A percentile compares a stretch with the other conserved stretches of the same genome.
These are phyloP conservation scores for Ectemnius lituratus DNA, from an alignment of 2,888 invertebrate species.

Conservation along the genomic window DNA sequence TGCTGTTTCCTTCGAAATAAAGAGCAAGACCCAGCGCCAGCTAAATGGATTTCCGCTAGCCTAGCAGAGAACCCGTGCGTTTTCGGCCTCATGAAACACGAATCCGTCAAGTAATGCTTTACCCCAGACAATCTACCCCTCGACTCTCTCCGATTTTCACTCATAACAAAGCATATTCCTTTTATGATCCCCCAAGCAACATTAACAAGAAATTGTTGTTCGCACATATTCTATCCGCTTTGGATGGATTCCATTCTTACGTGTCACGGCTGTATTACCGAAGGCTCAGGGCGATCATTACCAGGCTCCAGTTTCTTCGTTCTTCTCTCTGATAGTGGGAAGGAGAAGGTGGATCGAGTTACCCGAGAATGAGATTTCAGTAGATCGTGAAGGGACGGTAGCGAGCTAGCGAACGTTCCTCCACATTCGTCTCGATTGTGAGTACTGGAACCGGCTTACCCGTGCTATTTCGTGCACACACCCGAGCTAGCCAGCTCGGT, in stretches of 20 bases:
- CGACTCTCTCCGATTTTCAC: too few relatives aligned
- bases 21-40: conserved; percentile 5
- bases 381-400: conserved; percentile 8
- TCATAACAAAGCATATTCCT: too few relatives aligned
- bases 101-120: background rate
- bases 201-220: too few relatives aligned
- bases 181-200: too few relatives aligned
- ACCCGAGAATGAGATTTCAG: conserved; percentile 21
- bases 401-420: background rate
- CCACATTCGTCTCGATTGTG: conserved; percentile 12
- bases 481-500: conserved; percentile 6
- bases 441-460: conserved; percentile 2
- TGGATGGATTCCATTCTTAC: background rate
- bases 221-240: too few relatives aligned
- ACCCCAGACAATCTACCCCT: too few relatives aligned
- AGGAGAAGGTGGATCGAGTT: conserved; percentile 11
- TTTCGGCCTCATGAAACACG: background rate
- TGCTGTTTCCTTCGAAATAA: conserved; percentile 17
- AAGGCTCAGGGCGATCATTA: background rate
- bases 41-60: conserved; percentile 28
- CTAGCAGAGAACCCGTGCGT: background rate
- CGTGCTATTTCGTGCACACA: conserved; percentile 38
- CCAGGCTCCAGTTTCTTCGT: conserved; percentile 9
- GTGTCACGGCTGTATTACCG: background rate
- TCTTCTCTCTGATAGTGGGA: background rate